Conservation (phyloP, 2,888 invertebrate genomes). For the Notodonta dromedarius region DNA sequence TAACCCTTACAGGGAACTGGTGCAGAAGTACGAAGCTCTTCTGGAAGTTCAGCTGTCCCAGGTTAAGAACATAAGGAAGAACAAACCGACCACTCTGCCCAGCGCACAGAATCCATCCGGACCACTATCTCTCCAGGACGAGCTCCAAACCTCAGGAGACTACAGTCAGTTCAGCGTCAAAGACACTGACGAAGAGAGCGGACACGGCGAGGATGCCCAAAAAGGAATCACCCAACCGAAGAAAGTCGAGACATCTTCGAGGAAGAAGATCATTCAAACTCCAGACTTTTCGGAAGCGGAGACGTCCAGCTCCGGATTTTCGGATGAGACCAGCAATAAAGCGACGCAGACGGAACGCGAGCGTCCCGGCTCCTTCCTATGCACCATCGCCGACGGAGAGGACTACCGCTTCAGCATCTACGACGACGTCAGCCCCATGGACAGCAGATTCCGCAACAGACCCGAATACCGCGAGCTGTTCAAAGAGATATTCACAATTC, state of each 20-base stretch:
- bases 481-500: slow-evolving; percentile 92
- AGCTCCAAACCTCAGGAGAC: slow-evolving; percentile 90
- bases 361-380: slow-evolving; percentile 91
- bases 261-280: slow-evolving; percentile 87
- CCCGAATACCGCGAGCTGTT: slow-evolving; percentile 93
- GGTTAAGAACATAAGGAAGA: slow-evolving; percentile 79
- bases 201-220: slow-evolving; percentile 82
- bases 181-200: slow-evolving; percentile 87
- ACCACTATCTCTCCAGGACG: slow-evolving; percentile 87
- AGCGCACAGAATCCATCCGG: slow-evolving; percentile 66
- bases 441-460: slow-evolving; percentile 91
- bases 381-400: slow-evolving; percentile 93
- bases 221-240: slow-evolving; percentile 78
- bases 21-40: slow-evolving; percentile 93
- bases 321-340: slow-evolving; percentile 93
- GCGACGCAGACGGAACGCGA: slow-evolving; percentile 92
- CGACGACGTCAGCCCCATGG: slow-evolving; percentile 90
- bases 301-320: slow-evolving; percentile 93
- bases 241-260: slow-evolving; percentile 65
- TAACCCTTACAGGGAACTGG: slow-evolving; percentile 91
- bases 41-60: slow-evolving; percentile 90
- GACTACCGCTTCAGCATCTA: slow-evolving; percentile 94
- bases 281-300: slow-evolving; percentile 94
- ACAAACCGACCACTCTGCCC: slow-evolving; percentile 57
- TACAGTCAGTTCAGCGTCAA: slow-evolving; percentile 86